These are phyloP conservation scores for Acanthochromis polyacanthus DNA, from an alignment of 2,113 vertebrate species.

Conservation along the genomic window DNA sequence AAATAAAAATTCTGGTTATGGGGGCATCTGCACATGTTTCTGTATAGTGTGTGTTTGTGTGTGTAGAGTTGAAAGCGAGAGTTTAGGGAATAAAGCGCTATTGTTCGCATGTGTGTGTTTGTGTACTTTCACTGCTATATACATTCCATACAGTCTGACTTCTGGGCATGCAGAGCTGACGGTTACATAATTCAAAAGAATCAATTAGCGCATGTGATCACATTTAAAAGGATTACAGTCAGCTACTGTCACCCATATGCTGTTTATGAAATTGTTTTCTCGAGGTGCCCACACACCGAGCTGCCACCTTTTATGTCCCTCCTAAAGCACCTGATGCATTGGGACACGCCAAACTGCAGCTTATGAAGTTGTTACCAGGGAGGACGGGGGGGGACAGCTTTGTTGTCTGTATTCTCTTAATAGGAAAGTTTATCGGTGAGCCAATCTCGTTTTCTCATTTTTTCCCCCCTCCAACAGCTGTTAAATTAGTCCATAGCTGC, in stretches of 20 bases:
- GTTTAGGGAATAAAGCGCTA: constrained; percentile 53
- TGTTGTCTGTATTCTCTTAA: constrained; percentile 17
- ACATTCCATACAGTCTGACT: constrained; percentile 9
- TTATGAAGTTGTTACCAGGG: not conserved
- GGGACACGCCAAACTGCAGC: not conserved
- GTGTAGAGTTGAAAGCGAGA: not conserved
- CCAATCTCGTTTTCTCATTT: constrained; percentile 18
- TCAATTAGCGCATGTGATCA: constrained; percentile 17
- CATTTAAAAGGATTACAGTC: constrained; percentile 14
- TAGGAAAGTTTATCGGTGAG: constrained; percentile 30
- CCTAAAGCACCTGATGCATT: not conserved
- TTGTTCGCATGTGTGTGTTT: constrained; percentile 45
- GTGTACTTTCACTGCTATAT: constrained; percentile 29
- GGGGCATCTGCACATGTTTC: constrained; percentile 31
- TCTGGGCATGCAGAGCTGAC: constrained; percentile 3
- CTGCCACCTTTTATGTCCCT: not conserved
- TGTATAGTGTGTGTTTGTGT: not conserved
- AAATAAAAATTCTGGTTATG: constrained; percentile 13
- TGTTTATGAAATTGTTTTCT: constrained; percentile 10
- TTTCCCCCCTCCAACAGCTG: constrained; percentile 20
- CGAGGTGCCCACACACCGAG: constrained; percentile 13
- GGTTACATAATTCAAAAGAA: constrained; percentile 10
- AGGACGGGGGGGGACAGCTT: constrained; percentile 6
- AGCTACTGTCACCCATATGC: constrained; percentile 15
- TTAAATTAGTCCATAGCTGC: constrained; percentile 44